A percentile compares a stretch with the other conserved stretches of the same genome.
phyloP scores from a whole-genome alignment of 2,888 invertebrate species.

The Thymelicus lineola region DNA sequence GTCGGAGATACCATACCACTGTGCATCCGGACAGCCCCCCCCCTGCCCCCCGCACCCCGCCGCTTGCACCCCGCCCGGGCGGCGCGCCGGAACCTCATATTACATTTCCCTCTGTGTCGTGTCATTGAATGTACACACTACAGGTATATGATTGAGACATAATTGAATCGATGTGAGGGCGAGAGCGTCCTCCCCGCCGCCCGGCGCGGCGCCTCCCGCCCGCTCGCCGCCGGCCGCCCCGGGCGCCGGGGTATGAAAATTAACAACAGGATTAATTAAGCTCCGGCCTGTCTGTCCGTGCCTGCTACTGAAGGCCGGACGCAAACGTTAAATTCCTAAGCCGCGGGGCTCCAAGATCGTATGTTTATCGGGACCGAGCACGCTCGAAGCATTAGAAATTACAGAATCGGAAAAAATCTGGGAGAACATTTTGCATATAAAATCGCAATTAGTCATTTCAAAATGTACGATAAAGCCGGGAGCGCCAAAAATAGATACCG shows the following conservation, averaged over 20 bases:
- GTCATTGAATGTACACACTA: not conserved
- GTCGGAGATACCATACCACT: no score
- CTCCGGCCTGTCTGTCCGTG: no score
- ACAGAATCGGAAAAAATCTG: not conserved
- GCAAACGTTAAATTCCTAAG: no score
- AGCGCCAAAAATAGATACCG: constrained; percentile 24
- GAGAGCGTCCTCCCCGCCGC: not conserved
- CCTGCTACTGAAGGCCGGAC: no score
- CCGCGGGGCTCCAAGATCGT: no score
- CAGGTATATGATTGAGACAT: constrained; percentile 5
- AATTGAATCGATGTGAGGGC: not conserved
- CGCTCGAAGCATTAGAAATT: no score
- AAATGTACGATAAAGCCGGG: not conserved
- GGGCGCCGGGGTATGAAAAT: not conserved
- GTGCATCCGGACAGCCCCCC: no score
- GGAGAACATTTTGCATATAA: not conserved
- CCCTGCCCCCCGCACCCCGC: no score
- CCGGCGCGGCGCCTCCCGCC: not conserved
- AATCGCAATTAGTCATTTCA: constrained; percentile 10
- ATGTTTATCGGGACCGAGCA: no score
- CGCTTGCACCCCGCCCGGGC: not conserved
- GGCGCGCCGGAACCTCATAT: not conserved
- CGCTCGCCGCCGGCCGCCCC: not conserved
- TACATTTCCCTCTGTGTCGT: not conserved
- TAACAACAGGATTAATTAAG: not conserved